Percentiles rank a stretch among this genome's conserved stretches.
Conservation (phyloP, 2,113 vertebrate genomes). For the Suricata suricatta region DNA sequence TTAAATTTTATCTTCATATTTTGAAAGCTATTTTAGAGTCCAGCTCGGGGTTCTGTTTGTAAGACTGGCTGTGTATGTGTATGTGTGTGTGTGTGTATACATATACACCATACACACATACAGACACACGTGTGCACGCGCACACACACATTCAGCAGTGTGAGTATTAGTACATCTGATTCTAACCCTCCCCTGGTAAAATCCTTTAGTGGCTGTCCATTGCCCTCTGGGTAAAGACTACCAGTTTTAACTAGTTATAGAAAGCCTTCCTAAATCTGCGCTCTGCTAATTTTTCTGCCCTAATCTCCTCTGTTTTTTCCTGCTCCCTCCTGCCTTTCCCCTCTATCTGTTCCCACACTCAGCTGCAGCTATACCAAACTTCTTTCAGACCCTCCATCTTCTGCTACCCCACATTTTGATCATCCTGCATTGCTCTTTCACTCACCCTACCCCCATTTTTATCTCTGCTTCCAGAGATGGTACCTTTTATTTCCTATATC, state of each 20-base stretch:
- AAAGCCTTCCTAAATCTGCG: background rate
- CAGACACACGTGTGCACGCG: too few species aligned
- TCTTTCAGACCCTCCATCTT: background rate
- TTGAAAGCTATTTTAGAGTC: slow-evolving; percentile 12
- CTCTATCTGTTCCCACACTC: background rate
- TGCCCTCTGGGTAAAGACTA: background rate
- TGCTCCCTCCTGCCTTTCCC: too few species aligned
- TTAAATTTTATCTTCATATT: background rate
- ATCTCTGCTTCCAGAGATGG: background rate
- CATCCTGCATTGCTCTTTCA: background rate
- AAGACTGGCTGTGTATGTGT: background rate
- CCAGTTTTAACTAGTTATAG: background rate
- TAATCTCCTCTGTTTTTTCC: background rate
- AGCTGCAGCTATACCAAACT: background rate
- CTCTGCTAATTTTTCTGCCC: background rate
- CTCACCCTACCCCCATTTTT: background rate
- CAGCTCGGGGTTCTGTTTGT: background rate
- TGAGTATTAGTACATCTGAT: background rate
- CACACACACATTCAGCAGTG: background rate
- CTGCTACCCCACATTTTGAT: background rate
- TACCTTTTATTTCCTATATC: background rate
- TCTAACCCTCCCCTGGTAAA: background rate
- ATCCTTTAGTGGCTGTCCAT: background rate
- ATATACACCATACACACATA: too few species aligned
- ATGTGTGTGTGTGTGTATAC: background rate